phyloP scores from a whole-genome alignment of 2,888 invertebrate species.

The Hoplodrina ambigua region DNA sequence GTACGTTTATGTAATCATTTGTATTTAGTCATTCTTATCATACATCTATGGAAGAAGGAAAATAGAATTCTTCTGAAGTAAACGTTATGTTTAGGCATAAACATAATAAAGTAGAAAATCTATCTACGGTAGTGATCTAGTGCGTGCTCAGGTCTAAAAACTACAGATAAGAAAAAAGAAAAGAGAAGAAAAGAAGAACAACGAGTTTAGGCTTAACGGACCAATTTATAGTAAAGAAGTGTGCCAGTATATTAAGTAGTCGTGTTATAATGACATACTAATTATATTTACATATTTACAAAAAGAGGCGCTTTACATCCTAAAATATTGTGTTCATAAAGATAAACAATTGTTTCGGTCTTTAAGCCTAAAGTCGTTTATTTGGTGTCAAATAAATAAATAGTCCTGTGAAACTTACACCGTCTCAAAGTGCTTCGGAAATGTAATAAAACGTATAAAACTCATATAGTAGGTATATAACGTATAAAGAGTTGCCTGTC shows the following conservation, averaged over 20 bases:
- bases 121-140: slow-evolving; percentile 55
- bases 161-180: slow-evolving; percentile 46
- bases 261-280: slow-evolving; percentile 27
- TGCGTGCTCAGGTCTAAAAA: slow-evolving; percentile 42
- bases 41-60: slow-evolving; percentile 37
- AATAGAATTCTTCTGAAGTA: slow-evolving; percentile 23
- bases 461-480: slow-evolving; percentile 43
- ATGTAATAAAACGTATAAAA: slow-evolving; percentile 60
- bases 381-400: slow-evolving; percentile 46
- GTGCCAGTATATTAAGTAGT: slow-evolving; percentile 27
- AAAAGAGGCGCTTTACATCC: slow-evolving; percentile 13
- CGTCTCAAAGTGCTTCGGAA: slow-evolving; percentile 64
- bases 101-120: slow-evolving; percentile 39
- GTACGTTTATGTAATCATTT: slow-evolving; percentile 17
- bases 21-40: slow-evolving; percentile 3
- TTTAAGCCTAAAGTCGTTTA: slow-evolving; percentile 68
- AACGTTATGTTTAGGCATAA: slow-evolving; percentile 32
- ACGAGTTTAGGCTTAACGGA: slow-evolving; percentile 67
- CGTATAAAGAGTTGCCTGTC: slow-evolving; percentile 74
- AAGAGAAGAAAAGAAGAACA: slow-evolving; percentile 32
- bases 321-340: slow-evolving; percentile 3
- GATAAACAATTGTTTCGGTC: slow-evolving; percentile 40
- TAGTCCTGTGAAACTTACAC: slow-evolving; percentile 62
- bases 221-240: slow-evolving; percentile 52
- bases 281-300: slow-evolving; percentile 18